Evolutionary conservation across 2,113 vertebrate species (phyloP).

Genomic region (Nycticryphes semicollaris): DNA sequence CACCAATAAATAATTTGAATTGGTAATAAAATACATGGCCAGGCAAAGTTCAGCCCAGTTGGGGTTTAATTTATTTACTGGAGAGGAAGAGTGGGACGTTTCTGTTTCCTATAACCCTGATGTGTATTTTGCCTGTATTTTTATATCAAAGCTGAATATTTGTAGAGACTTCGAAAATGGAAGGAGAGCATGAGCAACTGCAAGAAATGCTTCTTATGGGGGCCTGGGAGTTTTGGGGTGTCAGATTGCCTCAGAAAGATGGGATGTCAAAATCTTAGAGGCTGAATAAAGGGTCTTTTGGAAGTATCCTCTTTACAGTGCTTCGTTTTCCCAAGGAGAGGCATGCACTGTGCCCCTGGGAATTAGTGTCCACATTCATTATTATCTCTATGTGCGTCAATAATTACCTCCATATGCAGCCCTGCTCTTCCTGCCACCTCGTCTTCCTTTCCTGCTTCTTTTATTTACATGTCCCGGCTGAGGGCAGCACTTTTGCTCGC

Average conservation of each 20-base stretch:
- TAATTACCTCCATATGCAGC: neutral
- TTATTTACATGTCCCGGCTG: rapidly evolving
- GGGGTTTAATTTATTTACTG: neutral
- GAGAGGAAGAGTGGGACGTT: neutral
- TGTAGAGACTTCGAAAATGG: neutral
- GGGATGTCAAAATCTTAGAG: neutral
- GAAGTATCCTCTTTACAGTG: neutral
- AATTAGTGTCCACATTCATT: neutral
- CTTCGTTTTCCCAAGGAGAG: neutral
- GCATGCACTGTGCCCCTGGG: rapidly evolving
- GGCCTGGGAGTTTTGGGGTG: neutral
- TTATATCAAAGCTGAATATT: neutral
- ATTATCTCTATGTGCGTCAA: neutral
- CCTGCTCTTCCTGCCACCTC: neutral
- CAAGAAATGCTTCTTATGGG: neutral
- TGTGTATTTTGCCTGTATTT: rapidly evolving
- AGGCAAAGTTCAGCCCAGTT: neutral
- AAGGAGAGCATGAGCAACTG: neutral
- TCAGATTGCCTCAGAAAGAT: rapidly evolving
- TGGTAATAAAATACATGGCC: neutral
- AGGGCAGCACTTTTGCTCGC: neutral
- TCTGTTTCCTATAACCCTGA: neutral
- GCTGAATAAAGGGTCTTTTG: neutral
- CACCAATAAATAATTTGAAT: neutral
- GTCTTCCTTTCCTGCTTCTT: neutral